Evolutionary conservation across 2,797 vertebrate genomes (phyloP).

Genomic region (Sebastes minor): DNA sequence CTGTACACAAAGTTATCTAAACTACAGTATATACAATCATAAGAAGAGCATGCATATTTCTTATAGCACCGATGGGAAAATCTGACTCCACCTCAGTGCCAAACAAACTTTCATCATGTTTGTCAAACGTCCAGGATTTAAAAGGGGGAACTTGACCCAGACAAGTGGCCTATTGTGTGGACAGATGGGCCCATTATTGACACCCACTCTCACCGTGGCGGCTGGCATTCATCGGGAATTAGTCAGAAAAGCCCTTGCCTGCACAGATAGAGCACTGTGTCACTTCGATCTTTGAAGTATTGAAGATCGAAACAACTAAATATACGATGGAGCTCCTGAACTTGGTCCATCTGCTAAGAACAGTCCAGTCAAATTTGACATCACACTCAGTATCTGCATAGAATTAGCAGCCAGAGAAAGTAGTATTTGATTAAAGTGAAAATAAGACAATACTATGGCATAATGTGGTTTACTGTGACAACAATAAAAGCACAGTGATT

Average conservation of each 20-base stretch:
- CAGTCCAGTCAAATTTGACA: background rate
- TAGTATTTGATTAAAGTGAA: background rate
- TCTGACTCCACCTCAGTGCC: constrained; percentile 30
- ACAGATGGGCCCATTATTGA: constrained; percentile 62
- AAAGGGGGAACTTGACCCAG: constrained; percentile 45
- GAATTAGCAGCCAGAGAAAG: background rate
- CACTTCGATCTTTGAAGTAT: constrained; percentile 44
- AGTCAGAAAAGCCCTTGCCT: constrained; percentile 56
- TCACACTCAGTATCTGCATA: background rate
- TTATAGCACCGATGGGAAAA: constrained; percentile 6
- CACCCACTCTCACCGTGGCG: constrained; percentile 58
- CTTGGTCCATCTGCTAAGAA: background rate
- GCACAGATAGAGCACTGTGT: constrained; percentile 60
- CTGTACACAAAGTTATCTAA: background rate
- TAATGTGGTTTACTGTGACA: background rate
- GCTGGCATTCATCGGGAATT: constrained; percentile 65
- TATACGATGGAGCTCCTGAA: constrained; percentile 5
- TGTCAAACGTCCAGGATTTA: constrained; percentile 52
- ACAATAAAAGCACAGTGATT: background rate
- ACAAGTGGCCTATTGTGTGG: constrained; percentile 68
- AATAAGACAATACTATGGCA: background rate
- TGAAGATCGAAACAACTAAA: constrained; percentile 4
- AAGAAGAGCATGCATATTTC: background rate
- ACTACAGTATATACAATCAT: background rate
- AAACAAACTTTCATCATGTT: constrained; percentile 59